Percentiles rank a stretch among this genome's conserved stretches.
phyloP scores from a whole-genome alignment of 2,797 vertebrate genomes.

The Loris lydekkerianus region DNA sequence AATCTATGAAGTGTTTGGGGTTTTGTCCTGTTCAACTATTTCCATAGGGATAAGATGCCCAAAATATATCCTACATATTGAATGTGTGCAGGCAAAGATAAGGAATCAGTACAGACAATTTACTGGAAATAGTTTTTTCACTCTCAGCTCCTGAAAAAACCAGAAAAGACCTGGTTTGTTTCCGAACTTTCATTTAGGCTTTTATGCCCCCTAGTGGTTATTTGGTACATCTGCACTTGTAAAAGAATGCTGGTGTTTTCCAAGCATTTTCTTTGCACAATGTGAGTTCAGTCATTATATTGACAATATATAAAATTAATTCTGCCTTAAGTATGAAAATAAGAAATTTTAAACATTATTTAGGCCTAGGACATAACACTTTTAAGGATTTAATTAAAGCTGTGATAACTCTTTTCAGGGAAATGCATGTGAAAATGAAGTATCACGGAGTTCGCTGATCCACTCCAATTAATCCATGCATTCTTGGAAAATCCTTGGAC shows the following conservation, averaged over 20 bases:
- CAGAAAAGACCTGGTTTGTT: conserved; percentile 74
- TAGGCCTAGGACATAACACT: not conserved
- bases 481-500: not conserved
- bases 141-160: conserved; percentile 55
- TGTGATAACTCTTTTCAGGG: conserved; percentile 18
- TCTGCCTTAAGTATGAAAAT: not conserved
- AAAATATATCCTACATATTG: conserved; percentile 74
- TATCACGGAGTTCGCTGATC: not conserved
- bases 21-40: conserved; percentile 67
- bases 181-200: conserved; percentile 87
- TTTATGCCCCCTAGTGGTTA: conserved; percentile 88
- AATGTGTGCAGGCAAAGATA: conserved; percentile 71
- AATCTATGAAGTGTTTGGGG: conserved; percentile 60
- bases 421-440: not conserved
- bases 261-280: not conserved
- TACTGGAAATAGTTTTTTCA: conserved; percentile 70
- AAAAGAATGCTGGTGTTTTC: not conserved
- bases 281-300: not conserved
- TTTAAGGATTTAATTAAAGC: conserved; percentile 25
- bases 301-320: not conserved
- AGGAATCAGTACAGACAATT: conserved; percentile 73
- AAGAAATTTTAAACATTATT: not conserved
- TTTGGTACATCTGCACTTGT: conserved; percentile 39
- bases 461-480: not conserved
- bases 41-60: conserved; percentile 62